Conservation (phyloP, 2,797 vertebrate genomes). For the Oryzias sinensis region DNA sequence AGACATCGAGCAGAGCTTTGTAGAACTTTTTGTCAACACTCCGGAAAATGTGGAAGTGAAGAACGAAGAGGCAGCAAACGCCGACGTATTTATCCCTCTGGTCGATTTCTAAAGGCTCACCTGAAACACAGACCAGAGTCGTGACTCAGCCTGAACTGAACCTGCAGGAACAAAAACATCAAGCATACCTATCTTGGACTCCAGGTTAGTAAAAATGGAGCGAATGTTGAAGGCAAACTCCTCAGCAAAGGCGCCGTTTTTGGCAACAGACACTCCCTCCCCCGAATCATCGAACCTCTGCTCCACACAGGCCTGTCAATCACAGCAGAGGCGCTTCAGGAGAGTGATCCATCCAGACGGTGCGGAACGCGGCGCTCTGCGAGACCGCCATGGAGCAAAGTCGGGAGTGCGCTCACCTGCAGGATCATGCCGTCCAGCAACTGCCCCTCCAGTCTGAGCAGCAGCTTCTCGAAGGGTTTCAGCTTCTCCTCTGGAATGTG, state of each 20-base stretch:
- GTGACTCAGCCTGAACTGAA: not conserved
- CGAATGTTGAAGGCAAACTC: constrained; percentile 93
- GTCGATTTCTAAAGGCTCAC: constrained; percentile 96
- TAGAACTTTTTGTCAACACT: constrained; percentile 95
- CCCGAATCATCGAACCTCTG: constrained; percentile 92
- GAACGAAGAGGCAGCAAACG: constrained; percentile 90
- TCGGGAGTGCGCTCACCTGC: constrained; percentile 78
- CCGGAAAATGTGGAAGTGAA: constrained; percentile 97
- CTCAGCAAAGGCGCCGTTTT: constrained; percentile 94
- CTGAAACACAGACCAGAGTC: constrained; percentile 61
- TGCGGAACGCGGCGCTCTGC: too few species aligned
- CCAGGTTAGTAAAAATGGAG: constrained; percentile 88
- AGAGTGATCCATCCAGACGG: too few species aligned
- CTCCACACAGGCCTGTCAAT: constrained; percentile 89
- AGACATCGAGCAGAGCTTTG: constrained; percentile 91
- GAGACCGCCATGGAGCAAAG: too few species aligned
- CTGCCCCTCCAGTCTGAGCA: constrained; percentile 93
- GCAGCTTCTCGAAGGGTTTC: constrained; percentile 96
- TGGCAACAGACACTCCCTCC: constrained; percentile 87
- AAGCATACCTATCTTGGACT: constrained; percentile 90
- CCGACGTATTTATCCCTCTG: constrained; percentile 95
- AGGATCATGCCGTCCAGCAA: constrained; percentile 94
- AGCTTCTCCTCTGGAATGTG: constrained; percentile 94
- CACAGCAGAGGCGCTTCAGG: too few species aligned
- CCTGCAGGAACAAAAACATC: fast-evolving